Evolutionary conservation across 2,888 invertebrate species (phyloP).

Genomic region (Hirtodrosophila duncani): DNA sequence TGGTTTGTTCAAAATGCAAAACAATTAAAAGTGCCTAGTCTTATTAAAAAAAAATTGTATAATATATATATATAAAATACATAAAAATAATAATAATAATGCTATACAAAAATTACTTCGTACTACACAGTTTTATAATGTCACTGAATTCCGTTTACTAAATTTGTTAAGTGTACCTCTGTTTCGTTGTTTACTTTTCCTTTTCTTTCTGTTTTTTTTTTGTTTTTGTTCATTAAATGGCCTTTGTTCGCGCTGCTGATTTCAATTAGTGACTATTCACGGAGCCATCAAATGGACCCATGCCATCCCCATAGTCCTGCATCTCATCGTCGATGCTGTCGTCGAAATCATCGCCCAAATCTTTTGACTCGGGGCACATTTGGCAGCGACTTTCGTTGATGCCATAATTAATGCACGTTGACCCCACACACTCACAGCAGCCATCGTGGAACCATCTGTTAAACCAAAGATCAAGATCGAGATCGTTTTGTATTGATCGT

Average conservation of each 20-base stretch:
- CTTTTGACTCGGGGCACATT: conserved; percentile 83
- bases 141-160: conserved; percentile 68
- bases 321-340: conserved; percentile 75
- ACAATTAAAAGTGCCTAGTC: conserved; percentile 46
- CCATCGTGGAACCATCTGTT: conserved; percentile 93
- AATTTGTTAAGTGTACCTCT: conserved; percentile 59
- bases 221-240: conserved; percentile 47
- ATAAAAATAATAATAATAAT: conserved; percentile 59
- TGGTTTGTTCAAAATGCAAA: conserved; percentile 44
- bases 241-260: conserved; percentile 43
- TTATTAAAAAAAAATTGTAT: conserved; percentile 32
- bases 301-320: conserved; percentile 82
- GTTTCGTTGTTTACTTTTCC: no score
- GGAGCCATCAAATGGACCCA: conserved; percentile 78
- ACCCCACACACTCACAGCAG: conserved; percentile 95
- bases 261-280: conserved; percentile 74
- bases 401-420: conserved; percentile 92
- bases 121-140: conserved; percentile 71
- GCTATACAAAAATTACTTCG: conserved; percentile 70
- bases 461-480: background rate
- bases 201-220: conserved; percentile 9
- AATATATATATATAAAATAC: conserved; percentile 35
- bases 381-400: conserved; percentile 89
- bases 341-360: conserved; percentile 79
- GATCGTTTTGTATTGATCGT: background rate